A percentile compares a stretch with the other conserved stretches of the same genome.
These are phyloP conservation scores for Chloroclystis v-ata DNA, from an alignment of 2,888 invertebrate genomes.

Conservation along the genomic window DNA sequence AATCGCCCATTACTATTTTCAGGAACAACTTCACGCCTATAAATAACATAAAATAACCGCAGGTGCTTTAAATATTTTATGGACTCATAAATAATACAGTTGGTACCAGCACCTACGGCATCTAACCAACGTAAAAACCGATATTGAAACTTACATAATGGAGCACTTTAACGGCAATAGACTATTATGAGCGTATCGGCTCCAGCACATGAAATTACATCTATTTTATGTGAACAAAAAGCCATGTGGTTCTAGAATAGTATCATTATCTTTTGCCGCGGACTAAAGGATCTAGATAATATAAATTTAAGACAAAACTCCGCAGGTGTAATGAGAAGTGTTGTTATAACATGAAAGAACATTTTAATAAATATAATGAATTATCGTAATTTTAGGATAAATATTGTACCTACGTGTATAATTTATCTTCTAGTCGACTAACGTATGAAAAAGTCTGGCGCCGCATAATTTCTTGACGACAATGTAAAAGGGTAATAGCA, in stretches of 20 bases:
- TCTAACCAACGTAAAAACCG: conserved; percentile 40
- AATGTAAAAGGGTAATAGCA: conserved; percentile 17
- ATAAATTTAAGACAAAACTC: too few relatives aligned
- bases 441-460: not conserved
- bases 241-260: too few relatives aligned
- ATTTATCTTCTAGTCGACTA: too few relatives aligned
- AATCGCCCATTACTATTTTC: conserved; percentile 23
- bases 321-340: too few relatives aligned
- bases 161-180: conserved; percentile 15
- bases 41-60: conserved; percentile 37
- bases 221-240: conserved; percentile 1
- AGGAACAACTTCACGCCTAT: conserved; percentile 36
- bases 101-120: conserved; percentile 28
- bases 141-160: conserved; percentile 23
- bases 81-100: conserved; percentile 49
- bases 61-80: conserved; percentile 62
- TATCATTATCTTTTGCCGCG: too few relatives aligned
- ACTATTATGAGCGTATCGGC: not conserved
- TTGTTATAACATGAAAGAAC: too few relatives aligned
- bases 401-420: too few relatives aligned
- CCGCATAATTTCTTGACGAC: conserved; percentile 19
- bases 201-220: conserved; percentile 12
- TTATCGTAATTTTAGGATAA: too few relatives aligned
- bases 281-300: too few relatives aligned
- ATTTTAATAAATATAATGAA: too few relatives aligned